A percentile compares a stretch with the other conserved stretches of the same genome.
These are phyloP conservation scores for Hepsetus odoe DNA, from an alignment of 2,113 vertebrate genomes.

Conservation along the genomic window DNA sequence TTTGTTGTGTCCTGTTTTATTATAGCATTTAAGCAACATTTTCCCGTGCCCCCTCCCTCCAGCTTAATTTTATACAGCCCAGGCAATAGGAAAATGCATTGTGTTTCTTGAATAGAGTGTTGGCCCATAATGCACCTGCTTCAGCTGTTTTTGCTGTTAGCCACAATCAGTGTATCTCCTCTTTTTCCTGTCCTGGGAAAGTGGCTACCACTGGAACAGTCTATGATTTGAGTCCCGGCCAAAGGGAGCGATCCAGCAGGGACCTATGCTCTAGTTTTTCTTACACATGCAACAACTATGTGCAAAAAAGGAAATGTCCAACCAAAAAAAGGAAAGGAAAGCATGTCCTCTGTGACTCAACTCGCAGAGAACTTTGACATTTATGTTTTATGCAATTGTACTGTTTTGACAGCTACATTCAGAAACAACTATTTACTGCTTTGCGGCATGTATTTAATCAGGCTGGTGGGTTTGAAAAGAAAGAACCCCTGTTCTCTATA, in stretches of 20 bases:
- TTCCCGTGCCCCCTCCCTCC: constrained; percentile 6
- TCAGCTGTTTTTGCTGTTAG: constrained; percentile 70
- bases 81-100: constrained; percentile 49
- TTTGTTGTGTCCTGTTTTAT: neutral
- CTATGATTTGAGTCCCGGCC: constrained; percentile 55
- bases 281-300: constrained; percentile 56
- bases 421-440: too few relatives aligned
- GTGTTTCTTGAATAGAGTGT: constrained; percentile 50
- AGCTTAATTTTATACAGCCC: constrained; percentile 46
- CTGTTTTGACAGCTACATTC: neutral
- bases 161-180: constrained; percentile 63
- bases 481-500: neutral
- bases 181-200: constrained; percentile 71
- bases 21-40: neutral
- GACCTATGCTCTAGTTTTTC: constrained; percentile 38
- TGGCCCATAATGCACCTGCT: constrained; percentile 61
- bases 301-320: constrained; percentile 67
- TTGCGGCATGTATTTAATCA: too few relatives aligned
- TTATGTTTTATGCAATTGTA: neutral
- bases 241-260: constrained; percentile 53
- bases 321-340: constrained; percentile 57
- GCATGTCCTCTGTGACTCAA: constrained; percentile 59
- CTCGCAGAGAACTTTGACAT: constrained; percentile 6
- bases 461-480: too few relatives aligned
- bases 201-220: constrained; percentile 49